These are phyloP conservation scores for Hirudo medicinalis DNA, from an alignment of 1,140 invertebrate genomes.

Conservation along the genomic window DNA sequence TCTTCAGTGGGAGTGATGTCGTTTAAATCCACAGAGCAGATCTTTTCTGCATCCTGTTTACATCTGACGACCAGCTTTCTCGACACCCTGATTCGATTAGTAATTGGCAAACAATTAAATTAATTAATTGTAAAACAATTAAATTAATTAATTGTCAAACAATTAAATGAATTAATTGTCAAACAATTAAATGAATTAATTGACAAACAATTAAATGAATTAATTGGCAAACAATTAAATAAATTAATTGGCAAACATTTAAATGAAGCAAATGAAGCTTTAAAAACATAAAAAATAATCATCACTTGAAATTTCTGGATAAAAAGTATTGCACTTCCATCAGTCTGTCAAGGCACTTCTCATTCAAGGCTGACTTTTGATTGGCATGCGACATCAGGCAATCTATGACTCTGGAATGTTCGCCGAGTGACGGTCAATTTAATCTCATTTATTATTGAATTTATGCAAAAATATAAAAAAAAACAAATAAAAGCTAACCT, in stretches of 20 bases:
- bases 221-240: no score
- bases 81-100: no score
- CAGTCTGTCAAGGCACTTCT: constrained; percentile 73
- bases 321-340: constrained; percentile 95
- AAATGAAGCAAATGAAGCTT: background rate
- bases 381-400: constrained; percentile 85
- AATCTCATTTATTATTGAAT: background rate
- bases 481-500: constrained; percentile 36
- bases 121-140: no score
- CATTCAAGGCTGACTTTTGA: constrained; percentile 60
- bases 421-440: background rate
- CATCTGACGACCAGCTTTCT: no score
- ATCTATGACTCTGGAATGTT: constrained; percentile 59
- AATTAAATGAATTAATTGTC: no score
- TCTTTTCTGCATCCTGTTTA: no score
- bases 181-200: no score
- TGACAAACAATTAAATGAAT: no score
- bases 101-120: no score
- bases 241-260: no score
- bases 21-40: no score
- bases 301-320: constrained; percentile 70
- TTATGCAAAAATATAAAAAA: constrained; percentile 24
- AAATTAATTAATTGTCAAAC: background rate
- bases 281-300: constrained; percentile 11
- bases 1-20: no score